Evolutionary conservation across 2,113 vertebrate species (phyloP).

Genomic region (Proteles cristata): DNA sequence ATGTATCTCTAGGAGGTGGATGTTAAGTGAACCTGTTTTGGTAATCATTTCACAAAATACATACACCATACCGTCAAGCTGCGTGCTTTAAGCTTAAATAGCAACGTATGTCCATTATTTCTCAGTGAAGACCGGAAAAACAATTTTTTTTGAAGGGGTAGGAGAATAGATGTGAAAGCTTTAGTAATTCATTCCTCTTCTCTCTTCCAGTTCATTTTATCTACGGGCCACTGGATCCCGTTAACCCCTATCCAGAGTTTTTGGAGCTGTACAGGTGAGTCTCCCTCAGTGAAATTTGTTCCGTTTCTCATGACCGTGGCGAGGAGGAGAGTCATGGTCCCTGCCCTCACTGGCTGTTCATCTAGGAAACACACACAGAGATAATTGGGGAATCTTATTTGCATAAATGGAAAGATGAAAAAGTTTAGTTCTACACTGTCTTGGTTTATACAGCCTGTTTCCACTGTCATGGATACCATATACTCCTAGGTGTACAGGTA

Average conservation of each 20-base stretch:
- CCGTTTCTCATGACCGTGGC: not conserved
- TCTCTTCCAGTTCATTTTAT: conserved; percentile 94
- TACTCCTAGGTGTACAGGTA: not conserved
- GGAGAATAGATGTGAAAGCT: not conserved
- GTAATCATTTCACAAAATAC: not conserved
- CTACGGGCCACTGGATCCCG: conserved; percentile 95
- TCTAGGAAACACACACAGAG: not conserved
- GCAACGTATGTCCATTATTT: not conserved
- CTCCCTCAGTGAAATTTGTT: not conserved
- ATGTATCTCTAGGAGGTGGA: not conserved
- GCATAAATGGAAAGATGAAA: conserved; percentile 8
- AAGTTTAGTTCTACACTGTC: not conserved
- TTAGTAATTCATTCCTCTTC: conserved; percentile 30
- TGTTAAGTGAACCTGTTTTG: not conserved
- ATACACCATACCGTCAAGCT: not conserved
- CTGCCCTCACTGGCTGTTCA: not conserved
- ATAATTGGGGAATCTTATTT: not conserved
- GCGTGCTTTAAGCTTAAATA: not conserved
- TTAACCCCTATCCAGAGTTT: conserved; percentile 95
- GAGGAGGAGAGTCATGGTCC: not conserved
- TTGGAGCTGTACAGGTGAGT: conserved; percentile 95
- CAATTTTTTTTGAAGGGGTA: not conserved
- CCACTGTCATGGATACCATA: not conserved
- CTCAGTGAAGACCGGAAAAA: not conserved
- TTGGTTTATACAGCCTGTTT: conserved; percentile 14